Conservation (phyloP, 2,113 vertebrate species). For the Psittacula cyanocephala region DNA sequence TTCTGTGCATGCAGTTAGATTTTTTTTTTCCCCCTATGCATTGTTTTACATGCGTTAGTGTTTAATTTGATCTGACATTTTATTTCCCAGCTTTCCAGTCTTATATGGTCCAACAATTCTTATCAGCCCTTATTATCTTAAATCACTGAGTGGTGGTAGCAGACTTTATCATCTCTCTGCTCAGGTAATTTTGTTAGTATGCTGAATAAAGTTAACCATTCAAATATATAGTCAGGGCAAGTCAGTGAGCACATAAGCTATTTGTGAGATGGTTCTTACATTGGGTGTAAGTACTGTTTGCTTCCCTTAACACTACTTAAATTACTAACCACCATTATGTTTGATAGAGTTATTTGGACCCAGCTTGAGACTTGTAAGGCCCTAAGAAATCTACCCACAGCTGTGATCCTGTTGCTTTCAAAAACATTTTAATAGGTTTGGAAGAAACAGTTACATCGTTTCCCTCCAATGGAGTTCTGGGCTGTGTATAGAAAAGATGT, state of each 20-base stretch:
- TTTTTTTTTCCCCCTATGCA: background rate
- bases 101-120: background rate
- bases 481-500: background rate
- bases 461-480: background rate
- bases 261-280: background rate
- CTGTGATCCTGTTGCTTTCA: background rate
- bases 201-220: background rate
- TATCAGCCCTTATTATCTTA: background rate
- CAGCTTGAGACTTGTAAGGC: background rate
- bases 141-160: fast-evolving
- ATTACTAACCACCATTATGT: background rate
- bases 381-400: background rate
- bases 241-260: background rate
- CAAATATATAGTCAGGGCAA: background rate
- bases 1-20: background rate
- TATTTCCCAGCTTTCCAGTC: background rate
- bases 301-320: background rate
- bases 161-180: background rate
- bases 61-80: background rate
- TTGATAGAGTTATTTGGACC: background rate
- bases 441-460: background rate
- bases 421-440: background rate
- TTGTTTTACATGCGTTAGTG: background rate
- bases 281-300: background rate
- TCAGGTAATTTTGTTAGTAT: background rate